These are phyloP conservation scores for Caenorhabditis inopinata DNA, from an alignment of 1,140 invertebrate genomes.

Conservation along the genomic window DNA sequence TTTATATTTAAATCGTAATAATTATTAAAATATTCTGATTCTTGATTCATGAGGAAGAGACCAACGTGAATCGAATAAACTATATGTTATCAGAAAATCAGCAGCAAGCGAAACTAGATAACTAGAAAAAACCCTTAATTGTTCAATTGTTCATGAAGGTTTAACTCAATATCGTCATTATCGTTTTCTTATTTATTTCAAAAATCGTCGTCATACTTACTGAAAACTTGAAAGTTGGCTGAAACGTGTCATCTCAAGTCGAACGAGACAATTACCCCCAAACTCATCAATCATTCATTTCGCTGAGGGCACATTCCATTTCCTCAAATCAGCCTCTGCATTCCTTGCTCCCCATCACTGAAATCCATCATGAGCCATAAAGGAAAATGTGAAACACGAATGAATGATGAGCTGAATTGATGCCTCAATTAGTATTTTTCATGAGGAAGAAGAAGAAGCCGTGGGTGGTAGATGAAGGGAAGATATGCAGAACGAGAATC, in stretches of 20 bases:
- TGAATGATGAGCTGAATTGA: slow-evolving; percentile 28
- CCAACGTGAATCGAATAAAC: no score
- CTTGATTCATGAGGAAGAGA: no score
- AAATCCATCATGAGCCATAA: slow-evolving; percentile 18
- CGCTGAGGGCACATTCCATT: no score
- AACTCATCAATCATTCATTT: neutral
- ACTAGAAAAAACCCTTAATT: no score
- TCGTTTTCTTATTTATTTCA: neutral
- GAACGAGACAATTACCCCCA: neutral
- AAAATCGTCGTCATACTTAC: neutral
- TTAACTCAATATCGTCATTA: no score
- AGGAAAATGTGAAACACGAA: slow-evolving; percentile 22
- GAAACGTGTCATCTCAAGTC: slow-evolving; percentile 11
- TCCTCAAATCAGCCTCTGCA: no score
- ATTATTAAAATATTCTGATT: no score
- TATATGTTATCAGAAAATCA: no score
- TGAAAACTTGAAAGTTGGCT: neutral
- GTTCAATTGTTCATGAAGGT: no score
- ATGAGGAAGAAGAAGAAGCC: neutral
- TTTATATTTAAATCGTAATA: no score
- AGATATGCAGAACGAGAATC: neutral
- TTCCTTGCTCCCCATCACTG: neutral
- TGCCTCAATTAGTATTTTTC: neutral
- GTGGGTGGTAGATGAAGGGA: neutral
- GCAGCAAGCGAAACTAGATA: no score